A percentile compares a stretch with the other conserved stretches of the same genome.
Conservation (phyloP, 2,113 vertebrate species). For the Aix galericulata region DNA sequence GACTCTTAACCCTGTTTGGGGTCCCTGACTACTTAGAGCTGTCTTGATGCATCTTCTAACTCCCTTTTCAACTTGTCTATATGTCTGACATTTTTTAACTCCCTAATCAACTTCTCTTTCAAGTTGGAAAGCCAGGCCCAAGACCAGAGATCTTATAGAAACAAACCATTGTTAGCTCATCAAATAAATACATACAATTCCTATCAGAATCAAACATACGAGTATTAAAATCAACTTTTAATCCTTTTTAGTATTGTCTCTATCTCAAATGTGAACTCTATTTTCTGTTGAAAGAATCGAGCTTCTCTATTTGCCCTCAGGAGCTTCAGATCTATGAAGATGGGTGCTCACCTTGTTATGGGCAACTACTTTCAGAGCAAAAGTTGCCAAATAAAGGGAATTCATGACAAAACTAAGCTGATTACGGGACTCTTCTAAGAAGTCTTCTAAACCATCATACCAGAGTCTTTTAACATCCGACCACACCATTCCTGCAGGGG, state of each 20-base stretch:
- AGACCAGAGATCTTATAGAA: background rate
- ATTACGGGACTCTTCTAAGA: constrained; percentile 96
- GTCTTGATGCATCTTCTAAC: background rate
- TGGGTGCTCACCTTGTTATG: constrained; percentile 88
- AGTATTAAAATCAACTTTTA: background rate
- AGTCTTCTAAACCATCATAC: constrained; percentile 97
- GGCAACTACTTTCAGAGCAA: constrained; percentile 96
- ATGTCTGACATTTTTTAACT: no score
- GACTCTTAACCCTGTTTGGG: background rate
- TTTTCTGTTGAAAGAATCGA: background rate
- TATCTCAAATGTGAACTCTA: background rate
- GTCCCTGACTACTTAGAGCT: background rate
- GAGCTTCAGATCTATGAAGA: background rate
- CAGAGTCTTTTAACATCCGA: constrained; percentile 97
- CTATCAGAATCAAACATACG: background rate
- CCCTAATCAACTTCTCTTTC: background rate
- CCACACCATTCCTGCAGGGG: constrained; percentile 94
- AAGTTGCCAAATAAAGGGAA: constrained; percentile 95
- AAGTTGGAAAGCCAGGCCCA: background rate
- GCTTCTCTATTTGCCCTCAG: background rate
- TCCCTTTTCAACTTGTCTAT: background rate
- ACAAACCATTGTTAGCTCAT: background rate
- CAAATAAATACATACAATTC: background rate
- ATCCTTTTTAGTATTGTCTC: background rate
- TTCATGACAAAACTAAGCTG: constrained; percentile 99